These are phyloP conservation scores for Geococcyx californianus DNA, from an alignment of 2,113 vertebrate species.

Conservation along the genomic window DNA sequence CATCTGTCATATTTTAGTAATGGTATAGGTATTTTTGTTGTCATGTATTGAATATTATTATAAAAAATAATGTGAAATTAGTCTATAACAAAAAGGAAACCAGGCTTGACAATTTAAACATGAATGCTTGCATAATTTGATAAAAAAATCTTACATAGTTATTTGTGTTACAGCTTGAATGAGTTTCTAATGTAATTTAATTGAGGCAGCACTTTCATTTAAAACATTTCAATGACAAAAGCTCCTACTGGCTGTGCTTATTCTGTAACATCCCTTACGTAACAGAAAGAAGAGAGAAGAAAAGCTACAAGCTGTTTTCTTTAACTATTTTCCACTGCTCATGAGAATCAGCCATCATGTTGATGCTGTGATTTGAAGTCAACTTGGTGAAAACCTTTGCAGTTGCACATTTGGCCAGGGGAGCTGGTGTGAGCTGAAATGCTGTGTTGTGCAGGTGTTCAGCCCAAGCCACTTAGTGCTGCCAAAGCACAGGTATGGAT, in stretches of 20 bases:
- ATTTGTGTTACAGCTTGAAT: not conserved
- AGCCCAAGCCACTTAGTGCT: not conserved
- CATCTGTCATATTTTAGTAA: not conserved
- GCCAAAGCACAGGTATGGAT: not conserved
- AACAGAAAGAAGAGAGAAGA: not conserved
- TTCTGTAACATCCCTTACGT: not conserved
- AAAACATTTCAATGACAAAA: accelerated
- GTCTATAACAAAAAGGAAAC: not conserved
- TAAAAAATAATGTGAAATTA: not conserved
- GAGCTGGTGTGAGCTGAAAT: not conserved
- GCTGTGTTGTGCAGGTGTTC: not conserved
- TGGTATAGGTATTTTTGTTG: not conserved
- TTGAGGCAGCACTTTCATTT: not conserved
- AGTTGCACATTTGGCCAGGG: not conserved
- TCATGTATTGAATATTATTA: not conserved
- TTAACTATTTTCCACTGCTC: not conserved
- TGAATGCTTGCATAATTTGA: not conserved
- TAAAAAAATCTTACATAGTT: not conserved
- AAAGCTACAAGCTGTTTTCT: not conserved
- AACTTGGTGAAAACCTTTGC: not conserved
- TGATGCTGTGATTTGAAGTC: not conserved
- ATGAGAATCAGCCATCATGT: not conserved
- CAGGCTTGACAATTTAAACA: not conserved
- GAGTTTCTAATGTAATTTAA: not conserved
- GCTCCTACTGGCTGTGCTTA: not conserved